phyloP scores from a whole-genome alignment of 2,113 vertebrate genomes.

The Plestiodon gilberti region DNA sequence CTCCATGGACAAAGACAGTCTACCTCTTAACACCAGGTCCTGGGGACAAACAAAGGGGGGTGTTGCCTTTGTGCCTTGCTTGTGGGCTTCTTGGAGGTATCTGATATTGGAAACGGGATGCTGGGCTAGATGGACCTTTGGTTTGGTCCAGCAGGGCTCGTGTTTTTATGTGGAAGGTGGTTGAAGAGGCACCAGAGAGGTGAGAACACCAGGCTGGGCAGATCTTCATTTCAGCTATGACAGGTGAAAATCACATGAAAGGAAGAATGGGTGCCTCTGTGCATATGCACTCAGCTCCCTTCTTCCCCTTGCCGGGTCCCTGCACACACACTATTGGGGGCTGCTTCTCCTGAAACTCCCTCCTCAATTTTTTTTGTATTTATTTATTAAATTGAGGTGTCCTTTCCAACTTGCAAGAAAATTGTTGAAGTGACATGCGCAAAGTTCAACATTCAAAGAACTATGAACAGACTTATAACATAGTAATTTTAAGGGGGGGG shows the following conservation, averaged over 20 bases:
- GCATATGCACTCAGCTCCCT: background rate
- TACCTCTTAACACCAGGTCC: background rate
- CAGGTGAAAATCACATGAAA: background rate
- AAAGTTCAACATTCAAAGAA: background rate
- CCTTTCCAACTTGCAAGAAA: background rate
- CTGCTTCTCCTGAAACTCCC: background rate
- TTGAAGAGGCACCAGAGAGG: background rate
- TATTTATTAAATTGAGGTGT: background rate
- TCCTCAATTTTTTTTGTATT: background rate
- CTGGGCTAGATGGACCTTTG: background rate
- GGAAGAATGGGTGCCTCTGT: background rate
- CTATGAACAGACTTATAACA: background rate
- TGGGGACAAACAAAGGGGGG: background rate
- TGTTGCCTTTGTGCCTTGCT: background rate
- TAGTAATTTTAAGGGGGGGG: background rate
- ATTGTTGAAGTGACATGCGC: background rate
- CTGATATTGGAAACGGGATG: background rate
- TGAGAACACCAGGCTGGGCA: background rate
- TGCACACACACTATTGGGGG: background rate
- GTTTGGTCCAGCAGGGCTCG: background rate
- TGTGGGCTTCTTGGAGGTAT: background rate
- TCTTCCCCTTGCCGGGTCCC: background rate
- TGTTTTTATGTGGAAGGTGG: background rate
- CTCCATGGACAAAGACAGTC: background rate
- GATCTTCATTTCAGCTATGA: background rate